Conservation (phyloP, 2,888 invertebrate species). For the Clunio marinus region DNA sequence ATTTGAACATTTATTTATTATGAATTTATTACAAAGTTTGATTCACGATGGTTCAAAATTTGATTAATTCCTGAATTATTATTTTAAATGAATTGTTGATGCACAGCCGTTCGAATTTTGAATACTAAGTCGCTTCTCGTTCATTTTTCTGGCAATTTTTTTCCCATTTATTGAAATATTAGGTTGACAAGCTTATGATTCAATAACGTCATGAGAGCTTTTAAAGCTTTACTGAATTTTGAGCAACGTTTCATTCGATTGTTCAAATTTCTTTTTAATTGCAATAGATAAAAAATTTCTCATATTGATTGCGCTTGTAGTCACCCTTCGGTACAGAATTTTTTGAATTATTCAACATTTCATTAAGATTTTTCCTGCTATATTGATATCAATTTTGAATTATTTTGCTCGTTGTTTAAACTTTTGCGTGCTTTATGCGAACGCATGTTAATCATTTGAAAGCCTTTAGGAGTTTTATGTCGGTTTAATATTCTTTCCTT, state of each 20-base stretch:
- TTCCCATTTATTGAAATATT: not conserved
- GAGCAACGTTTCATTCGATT: no score
- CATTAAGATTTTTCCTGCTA: not conserved
- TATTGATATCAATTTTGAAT: conserved; percentile 17
- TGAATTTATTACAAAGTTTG: not conserved
- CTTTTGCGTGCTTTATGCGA: not conserved
- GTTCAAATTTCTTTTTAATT: no score
- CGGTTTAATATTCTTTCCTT: not conserved
- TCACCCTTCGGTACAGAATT: no score
- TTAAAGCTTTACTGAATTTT: no score
- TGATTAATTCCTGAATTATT: conserved; percentile 1
- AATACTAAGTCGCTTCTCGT: not conserved
- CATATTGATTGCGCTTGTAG: no score
- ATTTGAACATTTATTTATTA: no score
- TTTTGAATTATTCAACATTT: conserved; percentile 5
- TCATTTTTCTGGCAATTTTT: conserved; percentile 6
- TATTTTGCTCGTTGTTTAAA: not conserved
- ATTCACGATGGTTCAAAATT: not conserved
- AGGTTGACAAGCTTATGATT: no score
- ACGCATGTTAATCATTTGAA: not conserved
- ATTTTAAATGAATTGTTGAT: conserved; percentile 9
- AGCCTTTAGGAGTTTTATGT: not conserved
- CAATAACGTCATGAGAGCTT: no score
- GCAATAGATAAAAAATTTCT: no score
- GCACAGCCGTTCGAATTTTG: not conserved